Conservation (phyloP, 2,113 vertebrate genomes). For the Anarhynchus alexandrinus region DNA sequence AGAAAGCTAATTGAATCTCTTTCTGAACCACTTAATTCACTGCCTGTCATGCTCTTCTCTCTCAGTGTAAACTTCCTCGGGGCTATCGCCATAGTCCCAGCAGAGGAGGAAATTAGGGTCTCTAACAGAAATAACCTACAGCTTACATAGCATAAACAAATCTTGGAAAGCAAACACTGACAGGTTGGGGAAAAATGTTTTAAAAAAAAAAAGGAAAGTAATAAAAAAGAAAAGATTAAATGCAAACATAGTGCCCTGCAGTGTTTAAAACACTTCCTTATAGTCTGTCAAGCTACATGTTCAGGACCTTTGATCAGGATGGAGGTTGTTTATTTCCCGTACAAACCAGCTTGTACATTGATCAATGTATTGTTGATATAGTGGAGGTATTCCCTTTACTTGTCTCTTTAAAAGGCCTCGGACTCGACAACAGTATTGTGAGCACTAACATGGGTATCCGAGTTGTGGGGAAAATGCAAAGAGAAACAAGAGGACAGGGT, state of each 20-base stretch:
- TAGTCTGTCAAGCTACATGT: constrained; percentile 52
- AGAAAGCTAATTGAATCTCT: constrained; percentile 47
- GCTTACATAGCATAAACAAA: constrained; percentile 57
- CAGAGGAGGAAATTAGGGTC: constrained; percentile 59
- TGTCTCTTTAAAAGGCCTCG: not conserved
- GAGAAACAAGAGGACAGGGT: not conserved
- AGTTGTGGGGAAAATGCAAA: not conserved
- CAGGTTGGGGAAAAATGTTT: constrained; percentile 42
- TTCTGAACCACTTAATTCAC: constrained; percentile 53
- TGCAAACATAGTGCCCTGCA: constrained; percentile 43
- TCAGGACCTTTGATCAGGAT: constrained; percentile 60
- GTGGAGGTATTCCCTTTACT: constrained; percentile 10
- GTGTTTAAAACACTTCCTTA: constrained; percentile 63
- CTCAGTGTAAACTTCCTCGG: constrained; percentile 54
- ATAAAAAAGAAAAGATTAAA: constrained; percentile 54
- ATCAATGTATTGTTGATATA: constrained; percentile 54
- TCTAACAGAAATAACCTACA: constrained; percentile 56
- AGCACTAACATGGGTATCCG: not conserved
- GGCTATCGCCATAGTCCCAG: constrained; percentile 34
- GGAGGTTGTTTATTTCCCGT: constrained; percentile 55
- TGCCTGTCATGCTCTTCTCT: constrained; percentile 40
- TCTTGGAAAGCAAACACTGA: constrained; percentile 52
- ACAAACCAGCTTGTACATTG: constrained; percentile 48
- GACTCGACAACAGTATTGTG: not conserved
- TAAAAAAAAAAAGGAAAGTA: not conserved